Percentiles rank a stretch among this genome's conserved stretches.
These are phyloP conservation scores for Chymomyza caudatula DNA, from an alignment of 2,888 invertebrate species.

Conservation along the genomic window DNA sequence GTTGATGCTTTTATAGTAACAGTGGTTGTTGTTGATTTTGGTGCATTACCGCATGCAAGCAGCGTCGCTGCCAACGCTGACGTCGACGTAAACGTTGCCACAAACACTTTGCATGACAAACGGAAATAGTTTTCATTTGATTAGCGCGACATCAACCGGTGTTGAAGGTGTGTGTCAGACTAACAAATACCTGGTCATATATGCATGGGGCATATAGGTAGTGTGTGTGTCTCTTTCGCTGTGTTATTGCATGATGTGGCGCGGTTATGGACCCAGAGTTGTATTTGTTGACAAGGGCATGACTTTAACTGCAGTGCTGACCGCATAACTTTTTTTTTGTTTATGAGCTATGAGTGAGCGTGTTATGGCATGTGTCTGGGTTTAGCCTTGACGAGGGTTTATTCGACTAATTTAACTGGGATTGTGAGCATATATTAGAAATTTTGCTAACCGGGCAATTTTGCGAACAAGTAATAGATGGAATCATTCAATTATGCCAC, in stretches of 20 bases:
- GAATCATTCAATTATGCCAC: too few relatives aligned
- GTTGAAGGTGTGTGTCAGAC: conserved; percentile 10
- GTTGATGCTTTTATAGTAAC: conserved; percentile 24
- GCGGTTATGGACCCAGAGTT: conserved; percentile 21
- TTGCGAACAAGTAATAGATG: too few relatives aligned
- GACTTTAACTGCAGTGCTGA: conserved; percentile 46
- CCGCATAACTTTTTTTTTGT: conserved; percentile 32
- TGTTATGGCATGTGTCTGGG: neutral
- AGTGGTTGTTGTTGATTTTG: conserved; percentile 10
- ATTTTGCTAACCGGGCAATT: too few relatives aligned
- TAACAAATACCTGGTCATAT: neutral
- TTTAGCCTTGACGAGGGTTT: neutral
- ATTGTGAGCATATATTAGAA: too few relatives aligned
- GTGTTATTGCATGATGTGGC: neutral
- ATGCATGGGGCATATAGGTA: neutral
- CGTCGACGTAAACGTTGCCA: neutral
- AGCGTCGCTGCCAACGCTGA: neutral
- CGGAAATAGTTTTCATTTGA: conserved; percentile 68
- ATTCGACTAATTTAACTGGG: too few relatives aligned
- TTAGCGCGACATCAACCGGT: conserved; percentile 36
- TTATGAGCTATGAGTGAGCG: neutral
- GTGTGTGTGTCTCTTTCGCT: neutral
- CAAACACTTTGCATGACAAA: conserved; percentile 63
- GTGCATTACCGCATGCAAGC: conserved; percentile 4
- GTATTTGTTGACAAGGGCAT: conserved; percentile 56